A percentile compares a stretch with the other conserved stretches of the same genome.
phyloP scores from a whole-genome alignment of 64 coral and sea anemone species.

The Orbicella faveolata region DNA sequence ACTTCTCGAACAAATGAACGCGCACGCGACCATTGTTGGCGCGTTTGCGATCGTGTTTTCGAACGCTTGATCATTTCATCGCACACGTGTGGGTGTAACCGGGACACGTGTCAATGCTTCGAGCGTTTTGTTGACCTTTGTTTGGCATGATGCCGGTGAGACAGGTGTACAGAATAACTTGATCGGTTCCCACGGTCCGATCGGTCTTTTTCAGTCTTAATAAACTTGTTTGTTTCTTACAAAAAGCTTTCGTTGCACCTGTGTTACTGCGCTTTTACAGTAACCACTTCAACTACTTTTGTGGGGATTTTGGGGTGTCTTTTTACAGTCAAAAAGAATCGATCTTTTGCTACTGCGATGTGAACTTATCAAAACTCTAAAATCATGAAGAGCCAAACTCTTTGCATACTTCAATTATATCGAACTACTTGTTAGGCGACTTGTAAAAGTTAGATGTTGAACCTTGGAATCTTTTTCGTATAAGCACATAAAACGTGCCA shows the following conservation, averaged over 20 bases:
- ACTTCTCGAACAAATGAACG: constrained; percentile 14
- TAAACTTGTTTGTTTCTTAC: not conserved
- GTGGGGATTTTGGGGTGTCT: not conserved
- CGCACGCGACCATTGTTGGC: constrained; percentile 32
- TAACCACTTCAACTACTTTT: not conserved
- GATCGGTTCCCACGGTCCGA: constrained; percentile 20
- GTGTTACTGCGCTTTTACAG: constrained; percentile 12
- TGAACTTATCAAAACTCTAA: too few relatives aligned
- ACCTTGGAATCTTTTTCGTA: too few relatives aligned
- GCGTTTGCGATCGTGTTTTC: constrained; percentile 7
- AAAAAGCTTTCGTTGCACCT: not conserved
- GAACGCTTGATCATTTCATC: constrained; percentile 33
- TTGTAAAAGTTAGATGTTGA: too few relatives aligned
- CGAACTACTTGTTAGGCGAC: too few relatives aligned
- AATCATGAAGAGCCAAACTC: too few relatives aligned
- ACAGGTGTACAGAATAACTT: not conserved
- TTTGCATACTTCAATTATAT: too few relatives aligned
- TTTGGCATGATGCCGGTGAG: constrained; percentile 4
- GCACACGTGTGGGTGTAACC: constrained; percentile 7
- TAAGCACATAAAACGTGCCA: too few relatives aligned
- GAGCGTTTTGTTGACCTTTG: not conserved
- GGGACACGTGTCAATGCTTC: constrained; percentile 17
- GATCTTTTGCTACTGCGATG: too few relatives aligned
- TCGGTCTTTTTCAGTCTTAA: not conserved
- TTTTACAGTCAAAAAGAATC: too few relatives aligned